Evolutionary conservation across 2,113 vertebrate genomes (phyloP).

Genomic region (Percina caprodes): DNA sequence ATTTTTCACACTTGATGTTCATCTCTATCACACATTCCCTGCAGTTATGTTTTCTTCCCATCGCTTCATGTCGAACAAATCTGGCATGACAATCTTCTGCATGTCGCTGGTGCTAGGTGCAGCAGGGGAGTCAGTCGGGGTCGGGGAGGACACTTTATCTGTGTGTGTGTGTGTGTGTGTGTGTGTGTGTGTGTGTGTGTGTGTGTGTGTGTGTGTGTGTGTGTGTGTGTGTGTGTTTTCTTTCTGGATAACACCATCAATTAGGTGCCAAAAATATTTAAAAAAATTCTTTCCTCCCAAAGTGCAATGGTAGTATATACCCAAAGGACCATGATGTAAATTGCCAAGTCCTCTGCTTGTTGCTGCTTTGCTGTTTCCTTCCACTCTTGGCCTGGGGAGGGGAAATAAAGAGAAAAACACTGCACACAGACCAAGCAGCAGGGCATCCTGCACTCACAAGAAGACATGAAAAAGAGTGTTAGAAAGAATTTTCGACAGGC

Average conservation of each 20-base stretch:
- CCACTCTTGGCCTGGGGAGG: background rate
- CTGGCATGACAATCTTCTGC: constrained; percentile 70
- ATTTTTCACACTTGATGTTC: constrained; percentile 57
- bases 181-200: background rate
- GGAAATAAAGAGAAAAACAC: background rate
- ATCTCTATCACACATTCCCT: constrained; percentile 64
- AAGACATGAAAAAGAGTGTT: background rate
- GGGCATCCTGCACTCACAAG: background rate
- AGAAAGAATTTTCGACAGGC: background rate
- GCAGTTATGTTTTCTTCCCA: constrained; percentile 68
- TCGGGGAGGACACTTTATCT: constrained; percentile 59
- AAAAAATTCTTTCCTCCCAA: background rate
- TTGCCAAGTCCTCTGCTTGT: background rate
- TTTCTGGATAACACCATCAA: constrained; percentile 26
- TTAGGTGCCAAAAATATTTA: constrained; percentile 17
- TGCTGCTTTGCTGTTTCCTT: background rate
- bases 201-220: background rate
- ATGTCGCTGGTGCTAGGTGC: constrained; percentile 62
- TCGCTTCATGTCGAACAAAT: constrained; percentile 74
- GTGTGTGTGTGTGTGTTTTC: background rate
- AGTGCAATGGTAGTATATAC: background rate
- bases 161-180: constrained; percentile 11
- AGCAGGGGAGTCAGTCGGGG: constrained; percentile 47
- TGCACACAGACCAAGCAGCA: background rate
- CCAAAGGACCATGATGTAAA: background rate